A percentile compares a stretch with the other conserved stretches of the same genome.
phyloP scores from a whole-genome alignment of 1,140 invertebrate genomes.

The Leptinotarsa texana region DNA sequence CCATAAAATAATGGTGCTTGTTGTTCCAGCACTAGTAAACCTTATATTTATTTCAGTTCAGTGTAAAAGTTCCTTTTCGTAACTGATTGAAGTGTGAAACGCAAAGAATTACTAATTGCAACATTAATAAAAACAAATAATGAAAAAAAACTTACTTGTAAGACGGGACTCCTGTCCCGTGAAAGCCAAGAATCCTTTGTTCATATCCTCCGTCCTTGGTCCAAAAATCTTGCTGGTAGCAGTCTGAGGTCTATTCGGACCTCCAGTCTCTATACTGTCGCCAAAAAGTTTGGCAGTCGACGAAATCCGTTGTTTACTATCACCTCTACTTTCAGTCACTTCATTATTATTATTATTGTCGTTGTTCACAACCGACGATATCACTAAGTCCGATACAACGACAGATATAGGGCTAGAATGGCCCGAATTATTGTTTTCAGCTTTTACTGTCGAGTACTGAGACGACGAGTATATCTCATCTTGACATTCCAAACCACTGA shows the following conservation, averaged over 20 bases:
- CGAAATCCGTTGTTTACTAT: constrained; percentile 46
- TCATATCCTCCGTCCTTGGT: constrained; percentile 89
- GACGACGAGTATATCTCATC: constrained; percentile 82
- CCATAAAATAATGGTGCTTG: too few species aligned
- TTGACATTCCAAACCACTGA: constrained; percentile 84
- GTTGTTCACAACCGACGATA: constrained; percentile 26
- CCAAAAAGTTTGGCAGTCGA: constrained; percentile 38
- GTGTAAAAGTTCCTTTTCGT: too few species aligned
- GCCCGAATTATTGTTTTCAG: constrained; percentile 37
- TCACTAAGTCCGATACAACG: constrained; percentile 30
- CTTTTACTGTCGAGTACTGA: constrained; percentile 58
- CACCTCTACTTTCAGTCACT: constrained; percentile 17
- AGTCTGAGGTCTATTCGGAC: constrained; percentile 60
- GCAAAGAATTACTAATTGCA: not conserved
- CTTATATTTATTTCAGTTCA: too few species aligned
- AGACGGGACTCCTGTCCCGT: constrained; percentile 80
- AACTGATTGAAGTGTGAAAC: not conserved
- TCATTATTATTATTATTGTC: constrained; percentile 10
- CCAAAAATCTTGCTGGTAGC: constrained; percentile 79
- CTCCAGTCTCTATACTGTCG: constrained; percentile 36
- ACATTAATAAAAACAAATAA: not conserved
- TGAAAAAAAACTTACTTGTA: constrained; percentile 71
- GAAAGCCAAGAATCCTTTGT: constrained; percentile 87
- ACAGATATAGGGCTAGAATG: not conserved
- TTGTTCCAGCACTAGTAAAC: too few species aligned